Base-by-base conservation (phyloP, 1,140 invertebrate genomes). In the Drosophila paulistorum region DNA sequence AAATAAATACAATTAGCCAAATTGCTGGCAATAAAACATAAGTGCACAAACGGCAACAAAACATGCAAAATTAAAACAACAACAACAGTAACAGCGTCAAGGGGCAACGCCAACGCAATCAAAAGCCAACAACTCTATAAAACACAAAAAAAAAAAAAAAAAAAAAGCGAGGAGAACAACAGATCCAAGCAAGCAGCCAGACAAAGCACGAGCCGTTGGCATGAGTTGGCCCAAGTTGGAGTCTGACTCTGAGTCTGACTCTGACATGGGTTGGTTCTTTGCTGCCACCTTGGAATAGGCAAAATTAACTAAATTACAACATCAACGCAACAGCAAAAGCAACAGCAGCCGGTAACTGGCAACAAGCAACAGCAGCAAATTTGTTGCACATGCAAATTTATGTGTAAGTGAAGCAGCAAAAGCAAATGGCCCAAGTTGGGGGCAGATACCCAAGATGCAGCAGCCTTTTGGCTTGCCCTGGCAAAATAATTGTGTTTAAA, bases 231-330 rank as follows among this genome's bases (percentile, higher is more conserved):
- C 60, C 59, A 35, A 74, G 64, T 57, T 65, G 42, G 65, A 55
- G 66, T 73, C 64, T 66, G 72, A 69, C 62, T 65, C 42, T 59
- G 37, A 39, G 58, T 54, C 65, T 74, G 57, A 51, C 73, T 76
- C 75, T 77, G 75, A 77, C 75, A 77, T 71, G 74, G 75, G 71
- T 64, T 85, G 67, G 61, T 69, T 68, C 65, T 73, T 68, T 74
- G 79, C 84, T 89, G 79, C 83, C 83, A 87, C 84, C 85, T 87
- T 89, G 84, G 85, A 87, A 87, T 89, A 87, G 74, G 85, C 85
- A 90, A 89, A 89, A 89, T 89, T 90, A 89, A 90, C 81, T 89
- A 89, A 90, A 90, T 89, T 90, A 89, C 85, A 89, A 89, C 85
- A 90, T 89, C 84, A 89, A 81, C 71, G 76, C 66, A 70, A 20